Evolutionary conservation across 2,888 invertebrate genomes (phyloP), one percentile per base, ranked within the genome.

Genomic region (Epinotia bilunana): DNA sequence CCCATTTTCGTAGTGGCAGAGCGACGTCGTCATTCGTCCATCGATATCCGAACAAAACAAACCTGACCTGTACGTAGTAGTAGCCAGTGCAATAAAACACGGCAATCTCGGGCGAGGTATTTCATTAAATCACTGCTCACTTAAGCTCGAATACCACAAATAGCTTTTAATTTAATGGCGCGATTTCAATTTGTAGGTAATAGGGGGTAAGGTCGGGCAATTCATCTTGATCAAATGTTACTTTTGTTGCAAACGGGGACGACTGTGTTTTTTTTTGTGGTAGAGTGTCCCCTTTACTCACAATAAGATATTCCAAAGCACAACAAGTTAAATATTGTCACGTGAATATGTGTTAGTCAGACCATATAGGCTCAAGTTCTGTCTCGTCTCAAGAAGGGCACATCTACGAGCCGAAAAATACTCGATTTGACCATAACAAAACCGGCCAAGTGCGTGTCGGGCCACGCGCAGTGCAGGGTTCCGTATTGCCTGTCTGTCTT

Each of bases 81-180:
- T 74, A 55, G 33, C 7, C 68, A 43, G 23, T 68, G 28, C 64
- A 74, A 76, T 73, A 74, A 77, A 79, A 79, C 73, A 72, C 43
- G 72, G 63, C 61, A 28, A 60, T 58, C 63, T 77, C 76, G 77
- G 71, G 74, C 57, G 65, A 80, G 80, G 79, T 83, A 83, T 85
- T 87, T 84, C 82, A 85, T 85, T 85, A 85, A 80, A 86, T 84
- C 82, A 82, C 79, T 84, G 80, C 83, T 83, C 81, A 83, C 81
- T 81, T 83, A 80, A 80, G 77, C 79, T 70, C 61, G 75, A 78
- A 82, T 81, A 78, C 79, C 78, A 74, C 77, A 80, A 82, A 84
- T 81, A 75, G 81, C 80, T 83, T 81, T 79, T 77, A 78, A 76
- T 76, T 67, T 77, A 79, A 78, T 68, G 68, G 68, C 67, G 63